These are phyloP conservation scores for Calameuta idolon DNA, from an alignment of 2,888 invertebrate genomes.

Conservation along the genomic window DNA sequence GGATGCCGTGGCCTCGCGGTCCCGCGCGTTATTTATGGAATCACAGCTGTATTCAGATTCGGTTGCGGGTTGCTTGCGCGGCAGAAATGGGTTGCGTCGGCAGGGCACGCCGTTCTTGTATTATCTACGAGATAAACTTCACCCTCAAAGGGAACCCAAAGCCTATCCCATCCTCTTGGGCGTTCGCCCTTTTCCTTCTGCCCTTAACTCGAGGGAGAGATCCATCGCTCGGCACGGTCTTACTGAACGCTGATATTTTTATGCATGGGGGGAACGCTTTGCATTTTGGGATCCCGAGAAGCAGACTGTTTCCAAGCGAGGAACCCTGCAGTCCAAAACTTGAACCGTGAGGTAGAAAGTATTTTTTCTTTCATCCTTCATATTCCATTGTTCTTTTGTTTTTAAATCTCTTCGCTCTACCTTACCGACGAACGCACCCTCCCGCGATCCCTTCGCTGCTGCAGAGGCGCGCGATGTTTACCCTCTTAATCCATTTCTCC, in stretches of 20 bases:
- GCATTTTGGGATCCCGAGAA: not conserved
- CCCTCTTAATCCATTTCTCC: not conserved
- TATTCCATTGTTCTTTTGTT: not conserved
- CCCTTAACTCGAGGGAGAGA: not conserved
- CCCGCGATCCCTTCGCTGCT: not conserved
- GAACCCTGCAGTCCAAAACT: not conserved
- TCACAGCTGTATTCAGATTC: slow-evolving; percentile 45
- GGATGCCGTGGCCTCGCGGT: slow-evolving; percentile 29
- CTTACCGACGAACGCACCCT: not conserved
- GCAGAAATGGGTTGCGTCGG: slow-evolving; percentile 22
- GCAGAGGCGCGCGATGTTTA: not conserved
- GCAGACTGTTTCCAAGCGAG: not conserved
- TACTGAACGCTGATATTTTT: not conserved
- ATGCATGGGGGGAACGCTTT: not conserved
- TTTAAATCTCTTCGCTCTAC: not conserved
- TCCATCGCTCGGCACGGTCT: not conserved
- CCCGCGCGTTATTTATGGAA: slow-evolving; percentile 56
- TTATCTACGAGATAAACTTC: slow-evolving; percentile 26
- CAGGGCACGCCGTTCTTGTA: slow-evolving; percentile 16
- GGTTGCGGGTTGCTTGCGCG: slow-evolving; percentile 18
- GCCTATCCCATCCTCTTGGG: not conserved
- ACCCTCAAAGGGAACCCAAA: not conserved
- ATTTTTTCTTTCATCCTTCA: not conserved
- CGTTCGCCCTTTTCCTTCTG: not conserved
- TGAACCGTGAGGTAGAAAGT: not conserved